Conservation (phyloP, 2,113 vertebrate genomes). For the Parotia lawesii region DNA sequence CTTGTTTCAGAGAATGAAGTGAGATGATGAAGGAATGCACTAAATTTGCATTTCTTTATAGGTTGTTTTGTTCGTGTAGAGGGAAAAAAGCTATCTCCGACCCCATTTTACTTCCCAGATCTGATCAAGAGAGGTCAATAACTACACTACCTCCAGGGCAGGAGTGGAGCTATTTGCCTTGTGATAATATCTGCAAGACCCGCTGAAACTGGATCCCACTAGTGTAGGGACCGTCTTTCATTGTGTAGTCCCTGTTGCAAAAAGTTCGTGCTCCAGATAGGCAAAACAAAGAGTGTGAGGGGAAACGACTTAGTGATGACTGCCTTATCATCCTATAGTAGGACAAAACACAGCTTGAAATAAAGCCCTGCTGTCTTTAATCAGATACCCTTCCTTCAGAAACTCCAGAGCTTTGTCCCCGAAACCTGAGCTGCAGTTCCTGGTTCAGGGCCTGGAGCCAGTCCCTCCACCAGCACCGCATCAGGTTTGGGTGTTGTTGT, state of each 20-base stretch:
- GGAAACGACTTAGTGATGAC: background rate
- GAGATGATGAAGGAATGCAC: slow-evolving; percentile 17
- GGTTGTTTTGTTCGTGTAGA: background rate
- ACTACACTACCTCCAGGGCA: slow-evolving; percentile 17
- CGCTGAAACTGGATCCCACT: slow-evolving; percentile 24
- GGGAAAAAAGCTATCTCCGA: background rate
- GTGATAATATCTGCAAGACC: slow-evolving; percentile 31
- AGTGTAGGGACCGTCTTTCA: background rate
- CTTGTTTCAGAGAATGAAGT: background rate
- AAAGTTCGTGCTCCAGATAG: background rate
- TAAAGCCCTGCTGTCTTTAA: background rate
- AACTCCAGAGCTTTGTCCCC: background rate
- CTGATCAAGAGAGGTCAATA: slow-evolving; percentile 44
- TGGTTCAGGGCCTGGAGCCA: fast-evolving
- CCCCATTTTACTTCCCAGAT: background rate
- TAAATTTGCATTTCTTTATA: slow-evolving; percentile 47
- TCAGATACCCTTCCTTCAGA: background rate
- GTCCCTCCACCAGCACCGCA: fast-evolving
- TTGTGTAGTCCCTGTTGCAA: background rate
- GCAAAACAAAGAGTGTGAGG: slow-evolving; percentile 1
- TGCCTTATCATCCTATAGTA: background rate
- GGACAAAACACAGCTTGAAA: slow-evolving; percentile 5
- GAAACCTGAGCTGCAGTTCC: background rate
- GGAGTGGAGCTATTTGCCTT: slow-evolving; percentile 33
- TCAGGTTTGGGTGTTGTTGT: background rate